Conservation (phyloP, 2,888 invertebrate genomes). For the Mamestra brassicae region DNA sequence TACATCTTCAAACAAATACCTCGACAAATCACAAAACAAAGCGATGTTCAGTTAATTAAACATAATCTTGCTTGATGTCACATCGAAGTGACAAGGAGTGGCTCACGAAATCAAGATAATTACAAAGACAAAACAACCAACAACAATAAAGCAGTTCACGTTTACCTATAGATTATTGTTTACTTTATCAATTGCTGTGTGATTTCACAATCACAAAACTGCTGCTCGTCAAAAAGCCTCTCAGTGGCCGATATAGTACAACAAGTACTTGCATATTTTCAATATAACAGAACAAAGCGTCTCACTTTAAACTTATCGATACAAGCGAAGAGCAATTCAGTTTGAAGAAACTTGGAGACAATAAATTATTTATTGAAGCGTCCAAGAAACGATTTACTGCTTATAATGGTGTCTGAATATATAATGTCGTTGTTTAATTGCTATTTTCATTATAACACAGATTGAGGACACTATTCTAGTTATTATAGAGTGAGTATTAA, state of each 20-base stretch:
- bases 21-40: constrained; percentile 24
- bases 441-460: constrained; percentile 5
- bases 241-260: constrained; percentile 15
- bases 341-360: constrained; percentile 55
- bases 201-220: constrained; percentile 63
- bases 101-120: constrained; percentile 70
- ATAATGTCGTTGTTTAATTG: constrained; percentile 5
- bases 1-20: constrained; percentile 13
- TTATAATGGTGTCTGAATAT: constrained; percentile 36
- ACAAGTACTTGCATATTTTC: constrained; percentile 39
- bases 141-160: constrained; percentile 61
- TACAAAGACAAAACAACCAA: constrained; percentile 61
- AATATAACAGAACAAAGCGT: constrained; percentile 39
- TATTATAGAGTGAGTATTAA: constrained; percentile 28
- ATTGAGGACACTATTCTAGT: background rate
- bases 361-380: constrained; percentile 56
- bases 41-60: constrained; percentile 62
- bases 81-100: constrained; percentile 64
- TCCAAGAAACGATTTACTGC: constrained; percentile 27
- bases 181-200: constrained; percentile 55
- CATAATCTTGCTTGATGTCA: constrained; percentile 66
- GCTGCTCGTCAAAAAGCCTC: constrained; percentile 9
- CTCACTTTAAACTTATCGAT: constrained; percentile 57
- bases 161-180: constrained; percentile 64
- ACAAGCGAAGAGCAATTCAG: constrained; percentile 51